Evolutionary conservation across 2,888 invertebrate species (phyloP).

Genomic region (Acanthococcus lagerstroemiae): DNA sequence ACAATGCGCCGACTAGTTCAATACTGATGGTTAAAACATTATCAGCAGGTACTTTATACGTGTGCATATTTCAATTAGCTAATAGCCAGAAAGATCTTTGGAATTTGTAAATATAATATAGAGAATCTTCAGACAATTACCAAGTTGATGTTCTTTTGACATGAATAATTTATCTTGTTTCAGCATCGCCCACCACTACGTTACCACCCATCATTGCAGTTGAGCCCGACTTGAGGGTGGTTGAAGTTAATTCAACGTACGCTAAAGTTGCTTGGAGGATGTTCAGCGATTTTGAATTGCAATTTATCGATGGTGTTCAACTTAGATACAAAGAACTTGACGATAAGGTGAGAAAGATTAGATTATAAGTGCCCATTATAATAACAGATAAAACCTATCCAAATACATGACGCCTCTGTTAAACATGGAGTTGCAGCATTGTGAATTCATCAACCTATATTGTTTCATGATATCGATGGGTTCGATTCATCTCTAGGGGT

Average conservation of each 20-base stretch:
- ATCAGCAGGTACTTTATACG: conserved; percentile 40
- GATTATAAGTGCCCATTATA: neutral
- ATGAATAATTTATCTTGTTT: neutral
- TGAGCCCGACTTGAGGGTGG: conserved; percentile 61
- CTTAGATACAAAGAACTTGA: conserved; percentile 72
- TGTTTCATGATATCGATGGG: too few relatives aligned
- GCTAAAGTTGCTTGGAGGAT: conserved; percentile 72
- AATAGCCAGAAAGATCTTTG: too few relatives aligned
- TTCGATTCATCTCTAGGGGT: neutral
- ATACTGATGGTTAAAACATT: conserved; percentile 65
- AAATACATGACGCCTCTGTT: too few relatives aligned
- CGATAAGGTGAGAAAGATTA: conserved; percentile 52
- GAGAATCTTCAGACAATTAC: too few relatives aligned
- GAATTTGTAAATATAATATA: too few relatives aligned
- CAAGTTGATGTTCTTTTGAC: neutral
- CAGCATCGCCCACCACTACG: conserved; percentile 43
- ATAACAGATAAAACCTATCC: too few relatives aligned
- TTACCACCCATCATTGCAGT: conserved; percentile 54
- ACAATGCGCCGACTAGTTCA: conserved; percentile 66
- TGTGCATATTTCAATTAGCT: too few relatives aligned
- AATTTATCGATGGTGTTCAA: conserved; percentile 79
- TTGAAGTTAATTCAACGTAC: conserved; percentile 67
- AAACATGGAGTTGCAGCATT: too few relatives aligned
- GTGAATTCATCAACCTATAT: too few relatives aligned
- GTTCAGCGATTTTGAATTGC: conserved; percentile 66